Evolutionary conservation across 2,888 invertebrate genomes (phyloP), one percentile per base, ranked within the genome.

Genomic region (Andricus curvator): DNA sequence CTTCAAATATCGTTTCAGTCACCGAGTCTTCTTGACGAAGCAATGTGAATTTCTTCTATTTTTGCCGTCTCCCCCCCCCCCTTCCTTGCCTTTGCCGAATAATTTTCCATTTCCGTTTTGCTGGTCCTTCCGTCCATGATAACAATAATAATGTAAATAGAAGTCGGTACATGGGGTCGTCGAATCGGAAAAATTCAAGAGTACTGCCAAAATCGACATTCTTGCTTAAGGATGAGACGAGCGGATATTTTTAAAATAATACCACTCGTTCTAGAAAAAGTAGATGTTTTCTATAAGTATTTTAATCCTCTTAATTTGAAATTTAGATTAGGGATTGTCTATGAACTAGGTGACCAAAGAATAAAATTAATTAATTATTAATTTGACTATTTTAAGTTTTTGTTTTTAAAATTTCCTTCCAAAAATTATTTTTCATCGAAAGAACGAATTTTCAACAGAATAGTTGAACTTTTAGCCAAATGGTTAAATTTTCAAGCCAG

Each of bases 91-190:
- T 56, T 74, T 74, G 74, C 56, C 74, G 74, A 74, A 74, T 74
- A 74, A 74, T 74, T 74, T 74, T 74, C 74, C 56, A 74, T 74
- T 74, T 74, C 51, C 74, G 56, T 74, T 56, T 74, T 74, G 33
- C 74, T 74, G 74, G 74, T 74, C 56, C 33, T 74, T 74, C 74
- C n/a, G 56, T 74, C 56, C 74, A 74, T 74, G 74, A 74, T 74
- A 74, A 74, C 74, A 74, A 74, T 74, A 74, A 74, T 74, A 74
- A 56, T 56, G 74, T 74, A 74, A 74, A 74, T 74, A 74, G 33
- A 56, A 68, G 51, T 22, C 62, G 62, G 62, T 62, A 62, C n/a
- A 51, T 22, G 70, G 25, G 48, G 8, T 56, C 56, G 51, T 33
- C 56, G 74, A 56, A 56, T 74, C 15, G 74, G 51, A 74, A 74